A percentile compares a stretch with the other conserved stretches of the same genome.
phyloP scores from a whole-genome alignment of 2,888 invertebrate genomes.

The Acholoe squamosa region DNA sequence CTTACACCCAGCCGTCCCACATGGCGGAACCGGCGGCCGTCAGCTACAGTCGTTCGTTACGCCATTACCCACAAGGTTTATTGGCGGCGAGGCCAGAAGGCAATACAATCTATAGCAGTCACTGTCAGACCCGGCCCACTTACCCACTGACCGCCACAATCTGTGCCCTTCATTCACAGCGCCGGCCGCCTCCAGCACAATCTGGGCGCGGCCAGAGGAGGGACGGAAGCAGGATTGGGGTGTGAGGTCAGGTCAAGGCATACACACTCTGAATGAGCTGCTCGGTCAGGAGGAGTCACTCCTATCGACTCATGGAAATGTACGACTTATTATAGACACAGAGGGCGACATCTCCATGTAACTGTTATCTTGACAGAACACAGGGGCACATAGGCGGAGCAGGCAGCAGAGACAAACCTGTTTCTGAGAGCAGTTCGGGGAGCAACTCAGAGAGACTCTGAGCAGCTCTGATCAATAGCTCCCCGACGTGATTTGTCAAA shows the following conservation, averaged over 20 bases:
- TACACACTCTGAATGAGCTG: no score
- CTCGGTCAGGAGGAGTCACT: no score
- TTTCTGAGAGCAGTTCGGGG: not conserved
- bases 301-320: no score
- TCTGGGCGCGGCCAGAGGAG: not conserved
- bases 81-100: conserved; percentile 9
- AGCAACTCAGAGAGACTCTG: not conserved
- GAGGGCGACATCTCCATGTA: no score
- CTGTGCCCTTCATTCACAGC: not conserved
- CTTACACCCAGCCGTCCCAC: not conserved
- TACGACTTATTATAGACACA: no score
- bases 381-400: no score
- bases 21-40: not conserved
- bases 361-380: no score
- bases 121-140: not conserved
- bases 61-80: conserved; percentile 6
- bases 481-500: not conserved
- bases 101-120: not conserved
- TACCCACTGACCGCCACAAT: conserved; percentile 30
- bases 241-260: no score
- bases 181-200: not conserved
- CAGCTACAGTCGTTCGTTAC: not conserved
- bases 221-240: no score
- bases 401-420: no score
- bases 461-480: not conserved